Percentiles rank a stretch among this genome's conserved stretches.
Conservation (phyloP, 2,888 invertebrate species). For the Conus canariensis region DNA sequence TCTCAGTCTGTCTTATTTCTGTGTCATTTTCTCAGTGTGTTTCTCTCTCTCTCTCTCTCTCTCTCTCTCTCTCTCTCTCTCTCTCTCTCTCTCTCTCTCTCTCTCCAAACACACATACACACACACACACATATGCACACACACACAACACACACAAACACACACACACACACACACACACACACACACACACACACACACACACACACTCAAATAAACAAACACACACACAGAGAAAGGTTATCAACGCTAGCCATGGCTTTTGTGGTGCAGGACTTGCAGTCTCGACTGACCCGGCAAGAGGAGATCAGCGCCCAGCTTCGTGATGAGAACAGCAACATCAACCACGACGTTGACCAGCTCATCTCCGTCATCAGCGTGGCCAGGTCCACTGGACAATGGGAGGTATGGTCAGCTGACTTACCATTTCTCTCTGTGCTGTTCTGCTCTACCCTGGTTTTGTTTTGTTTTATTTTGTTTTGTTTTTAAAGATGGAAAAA, state of each 20-base stretch:
- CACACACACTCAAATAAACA: background rate
- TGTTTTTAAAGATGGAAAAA: no score
- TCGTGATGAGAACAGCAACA: slow-evolving; percentile 70
- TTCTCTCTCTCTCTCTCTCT: no score
- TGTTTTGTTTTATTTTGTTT: no score
- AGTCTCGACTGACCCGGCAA: slow-evolving; percentile 63
- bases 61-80: no score
- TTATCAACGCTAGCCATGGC: background rate
- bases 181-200: no score
- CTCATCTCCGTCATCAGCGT: slow-evolving; percentile 71
- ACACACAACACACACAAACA: background rate
- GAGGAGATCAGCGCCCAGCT: slow-evolving; percentile 63
- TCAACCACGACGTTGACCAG: slow-evolving; percentile 74
- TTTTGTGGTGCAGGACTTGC: slow-evolving; percentile 62
- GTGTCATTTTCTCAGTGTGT: no score
- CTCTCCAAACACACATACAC: no score
- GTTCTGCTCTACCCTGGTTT: no score
- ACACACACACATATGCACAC: no score
- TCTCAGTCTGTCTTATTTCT: no score
- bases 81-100: no score
- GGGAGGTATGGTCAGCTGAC: slow-evolving; percentile 66
- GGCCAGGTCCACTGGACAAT: slow-evolving; percentile 71
- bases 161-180: background rate
- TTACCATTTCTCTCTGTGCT: no score
- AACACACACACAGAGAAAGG: background rate